phyloP scores from a whole-genome alignment of 1,140 invertebrate species.

The Papilio helenus region DNA sequence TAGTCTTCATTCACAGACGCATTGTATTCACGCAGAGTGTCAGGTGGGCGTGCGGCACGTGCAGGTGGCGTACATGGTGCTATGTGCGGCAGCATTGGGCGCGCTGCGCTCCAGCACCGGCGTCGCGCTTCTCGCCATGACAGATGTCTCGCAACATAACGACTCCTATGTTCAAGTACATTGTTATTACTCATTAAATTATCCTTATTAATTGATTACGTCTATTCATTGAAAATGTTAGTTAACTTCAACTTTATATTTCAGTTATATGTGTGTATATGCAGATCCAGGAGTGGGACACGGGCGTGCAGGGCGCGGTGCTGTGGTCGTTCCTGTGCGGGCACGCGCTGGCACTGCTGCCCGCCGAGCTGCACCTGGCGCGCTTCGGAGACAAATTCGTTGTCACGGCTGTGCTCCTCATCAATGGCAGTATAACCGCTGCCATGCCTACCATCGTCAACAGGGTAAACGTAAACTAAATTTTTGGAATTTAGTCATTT shows the following conservation, averaged over 20 bases:
- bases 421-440: constrained; percentile 61
- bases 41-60: constrained; percentile 66
- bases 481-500: not conserved
- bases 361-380: constrained; percentile 59
- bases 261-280: constrained; percentile 21
- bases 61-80: constrained; percentile 67
- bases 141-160: constrained; percentile 52
- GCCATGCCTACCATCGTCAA: constrained; percentile 72
- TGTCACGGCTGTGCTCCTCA: constrained; percentile 54
- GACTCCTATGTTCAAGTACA: constrained; percentile 65
- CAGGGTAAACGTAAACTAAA: constrained; percentile 50
- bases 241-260: no score
- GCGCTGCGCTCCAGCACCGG: constrained; percentile 57
- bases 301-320: constrained; percentile 59
- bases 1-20: not conserved
- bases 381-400: constrained; percentile 61
- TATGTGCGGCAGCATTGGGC: constrained; percentile 54
- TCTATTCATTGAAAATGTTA: not conserved
- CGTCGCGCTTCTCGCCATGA: constrained; percentile 56
- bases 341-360: constrained; percentile 59
- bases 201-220: not conserved
- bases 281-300: constrained; percentile 69
- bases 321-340: constrained; percentile 70
- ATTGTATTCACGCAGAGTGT: constrained; percentile 55
- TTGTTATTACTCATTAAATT: not conserved